These are phyloP conservation scores for Anarrhichthys ocellatus DNA, from an alignment of 2,113 vertebrate species.

Conservation along the genomic window DNA sequence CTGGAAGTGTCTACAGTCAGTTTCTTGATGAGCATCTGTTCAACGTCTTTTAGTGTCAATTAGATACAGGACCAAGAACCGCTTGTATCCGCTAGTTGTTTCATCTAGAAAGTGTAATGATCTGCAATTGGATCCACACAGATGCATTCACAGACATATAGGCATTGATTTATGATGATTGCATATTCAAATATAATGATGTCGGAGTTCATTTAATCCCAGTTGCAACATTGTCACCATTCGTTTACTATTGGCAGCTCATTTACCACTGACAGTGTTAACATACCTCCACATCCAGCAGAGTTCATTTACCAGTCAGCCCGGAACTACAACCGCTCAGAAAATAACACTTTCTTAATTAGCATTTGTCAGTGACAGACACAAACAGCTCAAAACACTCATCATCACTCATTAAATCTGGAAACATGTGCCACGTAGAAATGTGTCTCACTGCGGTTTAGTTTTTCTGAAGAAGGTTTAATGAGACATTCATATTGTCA, in stretches of 20 bases:
- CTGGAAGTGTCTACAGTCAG: neutral
- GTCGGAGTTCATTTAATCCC: conserved; percentile 6
- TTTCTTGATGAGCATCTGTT: conserved; percentile 6
- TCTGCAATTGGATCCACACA: neutral
- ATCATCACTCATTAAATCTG: neutral
- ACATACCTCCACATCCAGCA: neutral
- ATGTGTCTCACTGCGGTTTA: neutral
- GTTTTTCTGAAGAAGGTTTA: neutral
- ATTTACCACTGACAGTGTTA: conserved; percentile 1
- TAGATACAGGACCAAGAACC: neutral
- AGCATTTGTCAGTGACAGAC: neutral
- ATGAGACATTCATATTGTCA: neutral
- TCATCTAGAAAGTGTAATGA: conserved; percentile 10
- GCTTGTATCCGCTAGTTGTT: neutral
- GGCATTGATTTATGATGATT: conserved; percentile 6
- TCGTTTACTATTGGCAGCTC: neutral
- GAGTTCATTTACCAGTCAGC: neutral
- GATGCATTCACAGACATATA: neutral
- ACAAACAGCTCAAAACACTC: neutral
- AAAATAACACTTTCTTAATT: neutral
- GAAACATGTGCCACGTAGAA: neutral
- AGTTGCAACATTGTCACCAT: neutral
- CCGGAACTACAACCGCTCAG: neutral
- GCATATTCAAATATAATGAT: conserved; percentile 1
- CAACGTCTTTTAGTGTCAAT: conserved; percentile 6